Evolutionary conservation across 2,888 invertebrate species (phyloP).

Genomic region (Anodontia alba): DNA sequence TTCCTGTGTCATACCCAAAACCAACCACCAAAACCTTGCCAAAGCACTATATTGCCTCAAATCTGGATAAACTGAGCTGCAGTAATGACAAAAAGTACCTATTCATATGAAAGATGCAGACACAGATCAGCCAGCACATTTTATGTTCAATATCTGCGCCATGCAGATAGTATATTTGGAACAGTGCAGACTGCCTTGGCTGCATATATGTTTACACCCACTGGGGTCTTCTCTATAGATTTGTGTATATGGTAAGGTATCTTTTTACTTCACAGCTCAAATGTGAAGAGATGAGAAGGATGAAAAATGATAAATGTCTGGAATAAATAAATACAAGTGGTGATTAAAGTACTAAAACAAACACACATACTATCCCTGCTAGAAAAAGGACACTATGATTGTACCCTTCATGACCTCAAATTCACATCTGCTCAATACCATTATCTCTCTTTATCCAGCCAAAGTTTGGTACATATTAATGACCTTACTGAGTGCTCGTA

Average conservation of each 20-base stretch:
- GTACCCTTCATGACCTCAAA: conserved; percentile 35
- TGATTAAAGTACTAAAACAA: conserved; percentile 2
- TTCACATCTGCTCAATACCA: conserved; percentile 11
- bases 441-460: neutral
- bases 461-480: neutral
- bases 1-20: too few relatives aligned
- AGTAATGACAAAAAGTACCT: neutral
- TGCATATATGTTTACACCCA: too few relatives aligned
- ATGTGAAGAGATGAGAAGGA: too few relatives aligned
- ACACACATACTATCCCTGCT: conserved; percentile 33
- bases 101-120: too few relatives aligned
- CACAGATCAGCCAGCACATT: too few relatives aligned
- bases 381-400: conserved; percentile 30
- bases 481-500: too few relatives aligned
- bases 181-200: too few relatives aligned
- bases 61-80: conserved; percentile 25
- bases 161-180: too few relatives aligned
- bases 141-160: too few relatives aligned
- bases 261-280: too few relatives aligned
- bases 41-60: conserved; percentile 29
- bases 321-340: conserved; percentile 19
- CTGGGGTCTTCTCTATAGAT: too few relatives aligned
- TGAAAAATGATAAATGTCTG: conserved; percentile 3
- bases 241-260: too few relatives aligned
- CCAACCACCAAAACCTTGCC: neutral